Base-by-base conservation (phyloP, 2,888 invertebrate species). In the Leptinotarsa haldemani region DNA sequence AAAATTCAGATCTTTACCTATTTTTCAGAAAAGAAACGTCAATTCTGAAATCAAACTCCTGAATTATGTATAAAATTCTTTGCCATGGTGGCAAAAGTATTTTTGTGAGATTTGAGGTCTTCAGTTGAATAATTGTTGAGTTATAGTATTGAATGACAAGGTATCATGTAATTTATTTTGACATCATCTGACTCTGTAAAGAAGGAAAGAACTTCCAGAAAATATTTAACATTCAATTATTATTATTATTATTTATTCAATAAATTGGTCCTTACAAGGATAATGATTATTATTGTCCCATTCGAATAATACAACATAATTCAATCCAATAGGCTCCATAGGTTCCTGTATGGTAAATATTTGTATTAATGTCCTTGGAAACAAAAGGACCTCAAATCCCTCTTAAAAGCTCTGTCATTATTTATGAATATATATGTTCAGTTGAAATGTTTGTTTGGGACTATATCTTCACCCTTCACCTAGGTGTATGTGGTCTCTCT, bases 41-140 rank as follows among this genome's bases (percentile, higher is more conserved):
- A 48, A 16, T 53, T 53, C 53, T n/a, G 53, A n/a, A 53, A 53
- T 53, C 3, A 53, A 53, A 53, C 53, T 53, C 53, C 7, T 48
- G 48, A 53, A n/a, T 53, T 53, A 53, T 53, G 15, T 9, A 5
- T 53, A 53, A 53, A 53, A 53, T 16, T 16, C n/a, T 53, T 53
- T 7, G n/a, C 0, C 18, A 53, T 53, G n/a, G n/a, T 53, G 53
- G 13, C 1, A 3, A 48, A 15, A 15, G 12, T 48, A 15, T 48
- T 48, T 48, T 48, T 48, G 48, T 48, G 15, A 15, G 48, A 48
- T 48, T 48, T 48, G 48, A 48, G 15, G 48, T 48, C 48, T 48
- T 48, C 48, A 48, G 15, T 48, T 15, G 15, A 15, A 48, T 48
- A 48, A 15, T 48, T 15, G 12, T 15, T 48, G 12, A 25, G 25